These are phyloP conservation scores for Nannoperca australis DNA, from an alignment of 2,797 vertebrate genomes.

Conservation along the genomic window DNA sequence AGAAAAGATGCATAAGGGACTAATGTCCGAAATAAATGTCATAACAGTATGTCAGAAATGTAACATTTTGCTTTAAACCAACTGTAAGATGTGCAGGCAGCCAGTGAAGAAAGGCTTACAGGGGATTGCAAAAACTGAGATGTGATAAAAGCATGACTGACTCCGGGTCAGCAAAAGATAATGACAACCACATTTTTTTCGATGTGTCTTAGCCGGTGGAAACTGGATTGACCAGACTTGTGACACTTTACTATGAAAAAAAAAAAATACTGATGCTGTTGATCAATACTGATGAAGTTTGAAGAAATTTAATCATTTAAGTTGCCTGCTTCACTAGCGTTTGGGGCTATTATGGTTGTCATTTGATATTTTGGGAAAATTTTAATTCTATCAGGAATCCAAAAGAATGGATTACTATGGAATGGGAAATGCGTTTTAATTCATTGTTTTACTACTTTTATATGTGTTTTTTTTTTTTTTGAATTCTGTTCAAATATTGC, in stretches of 20 bases:
- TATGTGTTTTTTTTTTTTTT: conserved; percentile 5
- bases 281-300: not conserved
- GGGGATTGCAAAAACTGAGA: not conserved
- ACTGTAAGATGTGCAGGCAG: not conserved
- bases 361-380: not conserved
- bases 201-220: conserved; percentile 11
- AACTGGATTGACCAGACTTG: not conserved
- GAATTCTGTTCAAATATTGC: not conserved
- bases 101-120: not conserved
- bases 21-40: not conserved
- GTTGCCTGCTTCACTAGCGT: not conserved
- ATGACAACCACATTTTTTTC: conserved; percentile 4
- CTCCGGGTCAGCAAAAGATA: not conserved
- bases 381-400: not conserved
- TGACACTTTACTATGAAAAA: not conserved
- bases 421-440: not conserved
- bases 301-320: not conserved
- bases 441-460: not conserved
- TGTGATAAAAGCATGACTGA: not conserved
- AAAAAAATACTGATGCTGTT: conserved; percentile 1
- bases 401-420: no score
- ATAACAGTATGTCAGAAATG: not conserved
- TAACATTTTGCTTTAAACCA: not conserved
- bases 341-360: not conserved
- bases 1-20: not conserved